Conservation (phyloP, 2,113 vertebrate genomes). For the Phalacrocorax aristotelis region DNA sequence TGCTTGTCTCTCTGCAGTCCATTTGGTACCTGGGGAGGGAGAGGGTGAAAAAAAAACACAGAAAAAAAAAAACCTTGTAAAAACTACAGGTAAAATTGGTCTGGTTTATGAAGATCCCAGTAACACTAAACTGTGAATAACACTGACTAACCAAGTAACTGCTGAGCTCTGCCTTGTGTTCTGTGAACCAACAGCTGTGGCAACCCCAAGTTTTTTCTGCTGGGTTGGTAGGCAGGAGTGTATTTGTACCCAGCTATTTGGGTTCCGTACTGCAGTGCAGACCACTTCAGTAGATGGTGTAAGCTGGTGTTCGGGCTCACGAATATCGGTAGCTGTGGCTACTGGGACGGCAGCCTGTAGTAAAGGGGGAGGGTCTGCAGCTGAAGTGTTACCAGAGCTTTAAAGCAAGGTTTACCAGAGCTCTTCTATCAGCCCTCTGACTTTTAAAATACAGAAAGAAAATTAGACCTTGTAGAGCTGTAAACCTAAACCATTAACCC, state of each 20-base stretch:
- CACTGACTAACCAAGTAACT: background rate
- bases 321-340: background rate
- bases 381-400: background rate
- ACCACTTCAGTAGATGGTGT: too few species aligned
- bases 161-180: background rate
- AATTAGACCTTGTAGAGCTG: background rate
- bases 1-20: background rate
- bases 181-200: background rate
- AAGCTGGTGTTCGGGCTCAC: background rate
- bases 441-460: background rate
- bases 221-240: background rate
- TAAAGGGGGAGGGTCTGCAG: background rate
- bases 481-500: background rate
- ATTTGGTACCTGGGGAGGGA: background rate
- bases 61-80: background rate
- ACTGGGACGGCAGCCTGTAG: background rate
- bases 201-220: background rate
- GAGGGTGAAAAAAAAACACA: too few species aligned
- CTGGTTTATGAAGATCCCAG: background rate
- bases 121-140: background rate
- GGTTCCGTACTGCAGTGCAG: background rate
- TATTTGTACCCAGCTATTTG: rapidly evolving
- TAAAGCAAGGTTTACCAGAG: background rate
- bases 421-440: background rate
- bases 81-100: background rate